Evolutionary conservation across 2,797 vertebrate genomes (phyloP).

Genomic region (Gephyroberyx darwinii): DNA sequence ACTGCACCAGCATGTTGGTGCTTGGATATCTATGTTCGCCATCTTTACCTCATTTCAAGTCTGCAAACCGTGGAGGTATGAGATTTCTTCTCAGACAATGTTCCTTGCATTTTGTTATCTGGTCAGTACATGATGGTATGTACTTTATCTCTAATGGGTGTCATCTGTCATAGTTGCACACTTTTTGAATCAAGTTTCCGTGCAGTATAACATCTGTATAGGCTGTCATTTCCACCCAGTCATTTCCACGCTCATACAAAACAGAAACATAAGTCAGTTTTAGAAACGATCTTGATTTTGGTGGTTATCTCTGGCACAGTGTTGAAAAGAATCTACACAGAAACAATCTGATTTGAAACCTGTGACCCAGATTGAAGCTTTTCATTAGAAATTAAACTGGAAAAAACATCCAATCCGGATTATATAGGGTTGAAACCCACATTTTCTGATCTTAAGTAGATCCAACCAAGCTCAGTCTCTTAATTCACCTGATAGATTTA

Average conservation of each 20-base stretch:
- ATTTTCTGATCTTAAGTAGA: slow-evolving; percentile 37
- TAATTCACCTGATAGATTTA: slow-evolving; percentile 58
- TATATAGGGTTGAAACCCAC: slow-evolving; percentile 33
- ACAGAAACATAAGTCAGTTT: not conserved
- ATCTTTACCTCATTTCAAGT: slow-evolving; percentile 22
- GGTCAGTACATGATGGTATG: not conserved
- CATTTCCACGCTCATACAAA: not conserved
- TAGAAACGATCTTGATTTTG: not conserved
- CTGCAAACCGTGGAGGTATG: slow-evolving; percentile 13
- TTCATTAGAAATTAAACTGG: not conserved
- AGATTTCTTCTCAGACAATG: slow-evolving; percentile 4
- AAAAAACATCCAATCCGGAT: slow-evolving; percentile 55
- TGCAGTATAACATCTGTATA: not conserved
- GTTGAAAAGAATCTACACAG: slow-evolving; percentile 11
- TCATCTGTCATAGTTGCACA: not conserved
- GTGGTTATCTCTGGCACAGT: not conserved
- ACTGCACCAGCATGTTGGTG: not conserved
- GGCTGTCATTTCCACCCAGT: not conserved
- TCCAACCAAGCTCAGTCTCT: slow-evolving; percentile 39
- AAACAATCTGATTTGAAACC: slow-evolving; percentile 19
- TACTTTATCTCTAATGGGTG: not conserved
- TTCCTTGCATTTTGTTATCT: slow-evolving; percentile 12
- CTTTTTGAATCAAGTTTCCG: not conserved
- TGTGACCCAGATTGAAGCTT: slow-evolving; percentile 20
- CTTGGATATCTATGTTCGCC: slow-evolving; percentile 18